These are phyloP conservation scores for Dendrocincla fuliginosa DNA, from an alignment of 2,797 vertebrate genomes.

Conservation along the genomic window DNA sequence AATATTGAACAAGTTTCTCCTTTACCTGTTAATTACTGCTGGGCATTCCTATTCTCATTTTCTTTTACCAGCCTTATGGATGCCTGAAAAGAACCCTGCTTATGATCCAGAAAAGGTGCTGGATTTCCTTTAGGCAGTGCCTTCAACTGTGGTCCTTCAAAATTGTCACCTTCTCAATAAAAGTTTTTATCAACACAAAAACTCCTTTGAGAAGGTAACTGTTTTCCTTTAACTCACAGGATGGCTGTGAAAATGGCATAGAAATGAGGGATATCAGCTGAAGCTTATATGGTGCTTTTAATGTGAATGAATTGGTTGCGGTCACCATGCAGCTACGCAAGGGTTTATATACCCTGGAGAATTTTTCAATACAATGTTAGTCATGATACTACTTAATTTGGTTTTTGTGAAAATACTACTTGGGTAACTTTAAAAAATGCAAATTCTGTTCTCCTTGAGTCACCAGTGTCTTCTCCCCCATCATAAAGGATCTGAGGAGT, in stretches of 20 bases:
- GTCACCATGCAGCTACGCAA: background rate
- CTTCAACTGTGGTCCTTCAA: background rate
- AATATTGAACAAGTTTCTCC: background rate
- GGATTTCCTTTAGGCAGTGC: background rate
- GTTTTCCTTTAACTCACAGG: background rate
- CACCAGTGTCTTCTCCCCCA: background rate
- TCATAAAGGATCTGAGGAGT: background rate
- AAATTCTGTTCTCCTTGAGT: background rate
- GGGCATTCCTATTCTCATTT: background rate
- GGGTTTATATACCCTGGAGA: background rate
- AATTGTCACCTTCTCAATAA: background rate
- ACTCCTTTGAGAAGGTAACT: background rate
- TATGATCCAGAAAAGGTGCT: background rate
- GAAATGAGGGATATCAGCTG: background rate
- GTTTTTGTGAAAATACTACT: background rate
- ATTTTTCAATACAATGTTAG: background rate
- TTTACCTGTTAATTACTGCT: background rate
- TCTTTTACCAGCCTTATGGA: background rate
- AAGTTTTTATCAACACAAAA: background rate
- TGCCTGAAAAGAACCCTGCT: background rate
- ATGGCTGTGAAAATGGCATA: background rate
- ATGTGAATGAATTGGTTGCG: background rate
- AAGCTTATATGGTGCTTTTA: background rate
- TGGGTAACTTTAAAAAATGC: background rate
- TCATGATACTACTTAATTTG: background rate